A percentile compares a stretch with the other conserved stretches of the same genome.
Evolutionary conservation across 2,888 invertebrate genomes (phyloP).

Genomic region (Apocheima hispidaria): DNA sequence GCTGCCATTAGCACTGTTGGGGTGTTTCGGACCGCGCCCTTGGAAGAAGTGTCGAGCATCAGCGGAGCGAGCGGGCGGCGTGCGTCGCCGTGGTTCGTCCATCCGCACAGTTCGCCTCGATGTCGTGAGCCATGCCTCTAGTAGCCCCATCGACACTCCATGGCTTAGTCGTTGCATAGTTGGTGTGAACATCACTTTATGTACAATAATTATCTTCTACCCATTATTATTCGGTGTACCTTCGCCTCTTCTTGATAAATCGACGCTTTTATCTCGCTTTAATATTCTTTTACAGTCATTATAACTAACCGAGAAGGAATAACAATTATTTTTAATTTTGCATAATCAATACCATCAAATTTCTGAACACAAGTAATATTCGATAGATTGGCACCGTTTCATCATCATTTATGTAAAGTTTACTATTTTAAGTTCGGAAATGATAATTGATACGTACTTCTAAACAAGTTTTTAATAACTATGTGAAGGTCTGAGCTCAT

Average conservation of each 20-base stretch:
- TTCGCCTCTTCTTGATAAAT: slow-evolving; percentile 72
- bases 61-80: slow-evolving; percentile 63
- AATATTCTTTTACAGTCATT: slow-evolving; percentile 63
- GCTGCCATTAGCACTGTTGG: no score
- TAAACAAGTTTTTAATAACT: slow-evolving; percentile 53
- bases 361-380: slow-evolving; percentile 54
- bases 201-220: slow-evolving; percentile 51
- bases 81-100: slow-evolving; percentile 61
- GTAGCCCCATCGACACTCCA: slow-evolving; percentile 77
- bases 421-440: slow-evolving; percentile 41
- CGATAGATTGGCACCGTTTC: slow-evolving; percentile 72
- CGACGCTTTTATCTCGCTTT: slow-evolving; percentile 53
- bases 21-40: no score
- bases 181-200: slow-evolving; percentile 65
- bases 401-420: slow-evolving; percentile 53
- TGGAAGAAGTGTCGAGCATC: slow-evolving; percentile 31
- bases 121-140: slow-evolving; percentile 77
- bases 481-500: slow-evolving; percentile 65
- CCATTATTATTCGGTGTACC: slow-evolving; percentile 70
- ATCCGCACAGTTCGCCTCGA: slow-evolving; percentile 72
- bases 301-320: slow-evolving; percentile 67
- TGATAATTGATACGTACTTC: slow-evolving; percentile 33
- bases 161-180: slow-evolving; percentile 82
- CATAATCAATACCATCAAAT: slow-evolving; percentile 58
- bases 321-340: slow-evolving; percentile 63